A percentile compares a stretch with the other conserved stretches of the same genome.
phyloP scores from a whole-genome alignment of 2,888 invertebrate genomes.

The Aphodius granarius region DNA sequence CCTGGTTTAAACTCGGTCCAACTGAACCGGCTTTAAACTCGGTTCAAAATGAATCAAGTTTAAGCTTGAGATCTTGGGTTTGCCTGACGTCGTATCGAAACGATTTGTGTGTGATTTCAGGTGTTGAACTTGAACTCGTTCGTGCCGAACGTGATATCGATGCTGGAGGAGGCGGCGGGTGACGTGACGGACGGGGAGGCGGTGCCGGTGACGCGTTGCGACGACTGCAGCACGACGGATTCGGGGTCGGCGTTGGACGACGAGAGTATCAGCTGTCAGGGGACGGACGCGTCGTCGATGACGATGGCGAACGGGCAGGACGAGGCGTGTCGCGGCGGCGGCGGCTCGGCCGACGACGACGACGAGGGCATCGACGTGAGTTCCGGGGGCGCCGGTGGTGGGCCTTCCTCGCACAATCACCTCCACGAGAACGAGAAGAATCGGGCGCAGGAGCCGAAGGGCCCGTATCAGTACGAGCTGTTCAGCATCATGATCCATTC shows the following conservation, averaged over 20 bases:
- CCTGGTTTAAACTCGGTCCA: too few species aligned
- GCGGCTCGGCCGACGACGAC: conserved; percentile 69
- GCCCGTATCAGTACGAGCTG: conserved; percentile 80
- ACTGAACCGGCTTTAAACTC: too few species aligned
- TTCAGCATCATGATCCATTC: conserved; percentile 93
- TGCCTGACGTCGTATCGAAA: too few species aligned
- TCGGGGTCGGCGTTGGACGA: conserved; percentile 70
- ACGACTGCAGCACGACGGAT: conserved; percentile 70
- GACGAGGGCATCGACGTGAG: conserved; percentile 69
- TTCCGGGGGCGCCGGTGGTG: conserved; percentile 51
- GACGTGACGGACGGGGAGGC: conserved; percentile 47
- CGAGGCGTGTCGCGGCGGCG: conserved; percentile 60
- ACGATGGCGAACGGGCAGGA: conserved; percentile 50
- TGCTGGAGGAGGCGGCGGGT: conserved; percentile 52
- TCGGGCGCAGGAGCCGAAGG: conserved; percentile 54
- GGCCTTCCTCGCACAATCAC: conserved; percentile 47
- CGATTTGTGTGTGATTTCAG: too few species aligned
- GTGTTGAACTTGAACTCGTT: conserved; percentile 71
- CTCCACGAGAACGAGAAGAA: conserved; percentile 59
- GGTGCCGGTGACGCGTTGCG: conserved; percentile 56
- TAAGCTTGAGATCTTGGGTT: too few species aligned
- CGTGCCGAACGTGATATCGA: conserved; percentile 50
- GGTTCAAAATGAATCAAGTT: too few species aligned
- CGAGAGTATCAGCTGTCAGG: conserved; percentile 58
- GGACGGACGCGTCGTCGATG: conserved; percentile 51